These are phyloP conservation scores for Hippasteria phrygiana DNA, from an alignment of 53 echinoderm and acorn worm genomes.

Conservation along the genomic window DNA sequence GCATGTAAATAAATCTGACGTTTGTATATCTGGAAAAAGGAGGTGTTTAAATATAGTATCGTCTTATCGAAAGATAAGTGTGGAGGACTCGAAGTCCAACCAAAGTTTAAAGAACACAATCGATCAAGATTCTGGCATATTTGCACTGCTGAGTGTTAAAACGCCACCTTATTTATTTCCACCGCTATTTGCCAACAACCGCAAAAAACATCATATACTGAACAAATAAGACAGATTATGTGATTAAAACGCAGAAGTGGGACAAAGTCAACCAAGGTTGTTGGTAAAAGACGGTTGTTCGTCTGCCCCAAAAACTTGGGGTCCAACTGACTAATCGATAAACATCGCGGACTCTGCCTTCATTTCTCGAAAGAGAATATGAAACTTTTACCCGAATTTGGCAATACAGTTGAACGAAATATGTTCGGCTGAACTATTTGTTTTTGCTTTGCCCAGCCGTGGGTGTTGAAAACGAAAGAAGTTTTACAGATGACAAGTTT, in stretches of 20 bases:
- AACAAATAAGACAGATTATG: constrained; percentile 5
- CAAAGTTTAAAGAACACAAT: background rate
- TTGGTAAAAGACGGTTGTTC: too few species aligned
- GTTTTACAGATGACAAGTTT: background rate
- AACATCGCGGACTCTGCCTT: too few species aligned
- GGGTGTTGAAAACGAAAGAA: background rate
- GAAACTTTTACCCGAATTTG: too few species aligned
- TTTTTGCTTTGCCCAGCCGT: background rate
- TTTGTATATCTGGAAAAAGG: background rate
- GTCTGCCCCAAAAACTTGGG: too few species aligned
- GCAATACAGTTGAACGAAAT: too few species aligned
- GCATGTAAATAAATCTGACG: background rate
- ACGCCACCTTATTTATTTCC: background rate
- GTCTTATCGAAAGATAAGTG: background rate
- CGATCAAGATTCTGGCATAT: background rate
- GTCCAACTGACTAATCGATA: too few species aligned
- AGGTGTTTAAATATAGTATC: background rate
- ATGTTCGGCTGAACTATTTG: background rate
- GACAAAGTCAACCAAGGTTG: background rate
- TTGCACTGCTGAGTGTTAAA: background rate
- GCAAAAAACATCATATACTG: too few species aligned
- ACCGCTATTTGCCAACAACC: background rate
- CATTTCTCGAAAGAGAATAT: too few species aligned
- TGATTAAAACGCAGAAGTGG: background rate
- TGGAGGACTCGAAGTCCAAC: background rate